Conservation (phyloP, 2,888 invertebrate species). For the Pristionchus exspectatus region DNA sequence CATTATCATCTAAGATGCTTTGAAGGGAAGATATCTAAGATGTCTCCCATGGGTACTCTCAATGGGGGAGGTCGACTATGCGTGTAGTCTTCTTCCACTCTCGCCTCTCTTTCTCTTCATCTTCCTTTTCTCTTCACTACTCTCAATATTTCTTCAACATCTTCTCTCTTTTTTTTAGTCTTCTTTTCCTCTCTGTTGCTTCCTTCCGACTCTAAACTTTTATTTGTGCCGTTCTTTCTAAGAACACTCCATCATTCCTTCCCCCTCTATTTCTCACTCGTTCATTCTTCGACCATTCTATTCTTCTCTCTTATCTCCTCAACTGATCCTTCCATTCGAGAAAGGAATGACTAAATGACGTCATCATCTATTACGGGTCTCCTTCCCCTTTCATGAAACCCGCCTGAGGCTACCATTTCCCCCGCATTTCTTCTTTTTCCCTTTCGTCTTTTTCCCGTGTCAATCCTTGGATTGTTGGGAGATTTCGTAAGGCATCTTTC, state of each 20-base stretch:
- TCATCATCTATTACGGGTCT: conserved; percentile 27
- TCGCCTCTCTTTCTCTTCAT: not conserved
- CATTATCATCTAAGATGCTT: conserved; percentile 13
- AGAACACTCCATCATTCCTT: not conserved
- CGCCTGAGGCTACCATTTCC: not conserved
- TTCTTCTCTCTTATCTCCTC: not conserved
- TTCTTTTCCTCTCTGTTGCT: not conserved
- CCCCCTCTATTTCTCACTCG: not conserved
- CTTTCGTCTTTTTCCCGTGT: not conserved
- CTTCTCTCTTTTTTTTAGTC: not conserved
- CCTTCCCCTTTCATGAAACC: conserved; percentile 43
- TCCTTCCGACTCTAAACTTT: not conserved
- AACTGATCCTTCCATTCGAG: not conserved
- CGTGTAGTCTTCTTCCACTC: not conserved
- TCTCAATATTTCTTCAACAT: not conserved
- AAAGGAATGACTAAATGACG: conserved; percentile 27
- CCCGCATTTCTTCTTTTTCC: no score
- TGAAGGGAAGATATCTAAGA: not conserved
- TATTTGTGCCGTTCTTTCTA: not conserved
- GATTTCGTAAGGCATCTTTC: not conserved
- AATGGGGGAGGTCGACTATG: not conserved
- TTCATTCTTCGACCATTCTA: not conserved
- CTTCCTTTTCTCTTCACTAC: not conserved
- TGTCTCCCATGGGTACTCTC: not conserved
- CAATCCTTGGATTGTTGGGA: not conserved